Base-by-base conservation (phyloP, 1,140 invertebrate species). In the Sminthurinus signatus region DNA sequence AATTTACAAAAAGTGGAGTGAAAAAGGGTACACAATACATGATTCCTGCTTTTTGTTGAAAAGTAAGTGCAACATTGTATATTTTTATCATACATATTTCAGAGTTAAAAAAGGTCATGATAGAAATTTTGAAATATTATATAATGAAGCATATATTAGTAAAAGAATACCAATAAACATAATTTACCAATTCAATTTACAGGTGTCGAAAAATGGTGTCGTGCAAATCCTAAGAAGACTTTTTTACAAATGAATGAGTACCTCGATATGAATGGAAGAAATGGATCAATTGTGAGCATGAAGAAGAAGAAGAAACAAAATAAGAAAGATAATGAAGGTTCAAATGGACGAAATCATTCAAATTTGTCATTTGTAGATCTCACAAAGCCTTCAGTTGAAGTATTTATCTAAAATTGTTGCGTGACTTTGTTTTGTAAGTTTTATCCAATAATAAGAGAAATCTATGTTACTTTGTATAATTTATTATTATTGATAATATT, bases 21-120 rank as follows among this genome's bases (percentile, higher is more conserved):
- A 74, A 4, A 73, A 80, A 58, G 75, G 75, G 1, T 79, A 80
- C 69, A 81, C 80, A 8, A 80, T 82, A 28, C 70, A 74, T 17
- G 79, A 82, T 69, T 80, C 79, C 17, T 80, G 81, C 58, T 79
- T 72, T 74, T 75, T 82, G 36, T 71, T 82, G 12, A 79, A 80
- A 78, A 78, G 81, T 81, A 70, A 65, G 64, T n/a, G n/a, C n/a
- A n/a, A n/a, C n/a, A n/a, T n/a, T n/a, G n/a, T n/a, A n/a, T n/a
- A n/a, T n/a, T n/a, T n/a, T n/a, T n/a, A n/a, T n/a, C n/a, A n/a
- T n/a, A n/a, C n/a, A n/a, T n/a, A n/a, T n/a, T n/a, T n/a, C n/a
- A n/a, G n/a, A n/a, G n/a, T n/a, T n/a, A n/a, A n/a, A n/a, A n/a
- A n/a, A n/a, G n/a, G n/a, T n/a, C n/a, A n/a, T n/a, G n/a, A n/a